Base-by-base conservation (phyloP, 2,113 vertebrate species). In the Pterocles burchelli region DNA sequence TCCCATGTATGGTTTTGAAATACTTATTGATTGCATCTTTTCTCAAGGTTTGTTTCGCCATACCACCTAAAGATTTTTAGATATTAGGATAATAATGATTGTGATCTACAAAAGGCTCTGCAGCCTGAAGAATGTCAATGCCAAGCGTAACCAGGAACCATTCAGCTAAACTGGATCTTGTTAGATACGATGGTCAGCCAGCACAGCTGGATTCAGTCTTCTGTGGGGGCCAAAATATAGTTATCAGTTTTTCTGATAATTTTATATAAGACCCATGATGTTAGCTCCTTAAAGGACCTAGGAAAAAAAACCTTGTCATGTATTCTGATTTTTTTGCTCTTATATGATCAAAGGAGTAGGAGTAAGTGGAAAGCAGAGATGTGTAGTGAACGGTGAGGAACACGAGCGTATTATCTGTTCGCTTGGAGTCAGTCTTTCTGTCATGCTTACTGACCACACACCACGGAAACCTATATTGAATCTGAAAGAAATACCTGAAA, bases 381-480 rank as follows among this genome's bases (percentile, higher is more conserved):
- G 12, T 0, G 0, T 7, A 18, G 41, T 25, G 59, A 73, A 10
- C 2, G 2, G 13, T 15, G 28, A 89, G 36, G 45, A 72, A 14
- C 54, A 49, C 7, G 25, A 41, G 24, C 19, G 13, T 21, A 28
- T 94, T 93, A 58, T 55, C 59, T 28, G 6, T 86, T 93, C 63
- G 38, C 33, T 63, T 63, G 38, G 29, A 90, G 43, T 67, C 48
- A 89, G 57, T 15, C 22, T 73, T 79, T 63, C 29, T 77, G 61
- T 92, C 34, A 33, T 61, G 31, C 24, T 91, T 48, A 6, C 45
- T 73, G 58, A 34, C 31, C 19, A 34, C 24, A 17, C 17, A 58
- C 13, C 26, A 46, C 17, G 38, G 36, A 94, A 93, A 80, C 70
- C 36, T 43, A 2, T 74, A 29, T 12, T 31, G 38, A 54, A 45